A percentile compares a stretch with the other conserved stretches of the same genome.
Conservation (phyloP, 2,113 vertebrate species). For the Microcebus lehilahytsara region DNA sequence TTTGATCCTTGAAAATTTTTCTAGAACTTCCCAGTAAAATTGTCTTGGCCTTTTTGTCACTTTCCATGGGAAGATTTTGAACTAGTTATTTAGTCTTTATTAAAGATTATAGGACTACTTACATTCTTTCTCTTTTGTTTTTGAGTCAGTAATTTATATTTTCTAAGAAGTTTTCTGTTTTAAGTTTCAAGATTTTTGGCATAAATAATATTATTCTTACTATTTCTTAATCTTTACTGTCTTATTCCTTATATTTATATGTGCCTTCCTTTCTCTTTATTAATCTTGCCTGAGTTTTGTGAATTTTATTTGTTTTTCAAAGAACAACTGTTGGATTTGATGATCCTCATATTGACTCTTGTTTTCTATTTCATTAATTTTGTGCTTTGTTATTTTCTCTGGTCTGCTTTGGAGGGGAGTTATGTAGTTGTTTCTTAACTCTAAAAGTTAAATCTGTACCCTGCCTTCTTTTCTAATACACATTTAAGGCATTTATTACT, state of each 20-base stretch:
- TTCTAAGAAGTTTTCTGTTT: constrained; percentile 6
- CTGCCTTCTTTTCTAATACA: background rate
- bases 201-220: background rate
- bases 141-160: background rate
- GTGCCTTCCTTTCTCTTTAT: background rate
- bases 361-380: constrained; percentile 1
- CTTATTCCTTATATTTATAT: constrained; percentile 33
- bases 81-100: background rate
- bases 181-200: constrained; percentile 7
- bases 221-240: constrained; percentile 18
- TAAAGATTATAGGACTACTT: background rate
- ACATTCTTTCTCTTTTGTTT: background rate
- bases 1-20: background rate
- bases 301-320: background rate
- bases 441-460: background rate
- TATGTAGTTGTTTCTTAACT: background rate
- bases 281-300: background rate
- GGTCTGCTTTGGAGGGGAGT: background rate
- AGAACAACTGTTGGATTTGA: constrained; percentile 20
- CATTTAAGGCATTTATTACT: background rate
- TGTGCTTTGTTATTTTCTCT: background rate
- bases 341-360: background rate
- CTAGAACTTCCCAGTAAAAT: background rate
- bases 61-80: background rate
- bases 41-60: background rate